These are phyloP conservation scores for Thomomys bottae DNA, from an alignment of 2,113 vertebrate species.

Conservation along the genomic window DNA sequence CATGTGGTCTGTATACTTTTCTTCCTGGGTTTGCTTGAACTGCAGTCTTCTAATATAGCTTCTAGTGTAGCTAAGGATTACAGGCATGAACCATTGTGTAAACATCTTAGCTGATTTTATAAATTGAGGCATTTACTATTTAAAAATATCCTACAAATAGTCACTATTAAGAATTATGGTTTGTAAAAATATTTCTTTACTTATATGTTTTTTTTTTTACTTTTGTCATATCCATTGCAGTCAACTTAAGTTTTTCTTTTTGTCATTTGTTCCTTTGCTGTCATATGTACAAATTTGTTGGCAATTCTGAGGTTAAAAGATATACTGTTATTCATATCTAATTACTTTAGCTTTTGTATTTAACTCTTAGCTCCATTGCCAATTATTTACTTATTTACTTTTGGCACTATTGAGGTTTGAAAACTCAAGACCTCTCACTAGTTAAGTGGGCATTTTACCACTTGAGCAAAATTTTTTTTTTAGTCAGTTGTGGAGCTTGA, in stretches of 20 bases:
- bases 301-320: neutral
- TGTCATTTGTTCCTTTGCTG: neutral
- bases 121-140: neutral
- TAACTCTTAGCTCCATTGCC: neutral
- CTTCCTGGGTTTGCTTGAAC: too few relatives aligned
- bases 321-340: neutral
- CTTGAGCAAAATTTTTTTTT: slow-evolving; percentile 33
- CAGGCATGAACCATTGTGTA: too few relatives aligned
- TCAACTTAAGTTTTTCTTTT: neutral
- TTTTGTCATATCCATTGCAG: slow-evolving; percentile 3
- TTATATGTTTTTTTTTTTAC: neutral
- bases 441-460: too few relatives aligned
- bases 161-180: neutral
- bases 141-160: neutral
- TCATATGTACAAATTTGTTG: neutral
- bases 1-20: neutral
- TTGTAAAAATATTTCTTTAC: neutral
- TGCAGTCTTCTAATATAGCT: too few relatives aligned
- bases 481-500: too few relatives aligned
- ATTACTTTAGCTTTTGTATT: neutral
- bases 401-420: too few relatives aligned
- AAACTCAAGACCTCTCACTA: too few relatives aligned
- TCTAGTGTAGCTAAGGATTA: too few relatives aligned
- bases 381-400: too few relatives aligned
- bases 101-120: neutral